Evolutionary conservation across 2,797 vertebrate genomes (phyloP), one percentile per base, ranked within the genome.

Genomic region (Morelia viridis): DNA sequence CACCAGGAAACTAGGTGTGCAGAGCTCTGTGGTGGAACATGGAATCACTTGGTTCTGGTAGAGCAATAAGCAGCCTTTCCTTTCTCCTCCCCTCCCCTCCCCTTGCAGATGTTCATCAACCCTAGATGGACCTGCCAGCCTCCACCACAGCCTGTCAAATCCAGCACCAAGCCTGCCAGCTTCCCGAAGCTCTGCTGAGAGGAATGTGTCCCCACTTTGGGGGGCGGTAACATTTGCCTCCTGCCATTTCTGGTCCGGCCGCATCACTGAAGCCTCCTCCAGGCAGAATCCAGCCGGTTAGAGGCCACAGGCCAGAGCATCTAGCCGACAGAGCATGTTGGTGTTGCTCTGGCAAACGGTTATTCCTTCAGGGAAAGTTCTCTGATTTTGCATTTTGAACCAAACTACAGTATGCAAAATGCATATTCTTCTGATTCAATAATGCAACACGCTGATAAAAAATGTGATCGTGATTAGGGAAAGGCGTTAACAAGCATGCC

Each of bases 21-120:
- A 3, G 93, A 35, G 90, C 88, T 95, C 91, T 94, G 89, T 24
- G 7, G 71, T 0, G 31, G 91, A 94, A 94, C 92, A 91, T 89
- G 92, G 95, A 19, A 80, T 76, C 31, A 7, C 68, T 41, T 76
- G 68, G 41, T 80, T 19, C 35, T 46, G 24, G 35, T 11, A 46
- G 35, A 19, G 71, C 46, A 35, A 35, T 24, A 24, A 17, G 17
- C 71, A 80, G 35, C 19, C 35, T 46, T 80, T 24, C 8, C 35
- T 60, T 46, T n/a, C 28, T 12, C 56, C n/a, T 1, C n/a, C 50
- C 56, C n/a, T 1, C n/a, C 50, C 2, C 19, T n/a, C 50, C 0
- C 50, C 22, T 35, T 71, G 53, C 87, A 92, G 93, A 90, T 4
- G 4, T 93, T 93, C 90, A 92, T 94, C 92, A 90, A 91, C 6